Evolutionary conservation across 1,140 invertebrate genomes (phyloP), one percentile per base, ranked within the genome.

Genomic region (Drosophila virilis): DNA sequence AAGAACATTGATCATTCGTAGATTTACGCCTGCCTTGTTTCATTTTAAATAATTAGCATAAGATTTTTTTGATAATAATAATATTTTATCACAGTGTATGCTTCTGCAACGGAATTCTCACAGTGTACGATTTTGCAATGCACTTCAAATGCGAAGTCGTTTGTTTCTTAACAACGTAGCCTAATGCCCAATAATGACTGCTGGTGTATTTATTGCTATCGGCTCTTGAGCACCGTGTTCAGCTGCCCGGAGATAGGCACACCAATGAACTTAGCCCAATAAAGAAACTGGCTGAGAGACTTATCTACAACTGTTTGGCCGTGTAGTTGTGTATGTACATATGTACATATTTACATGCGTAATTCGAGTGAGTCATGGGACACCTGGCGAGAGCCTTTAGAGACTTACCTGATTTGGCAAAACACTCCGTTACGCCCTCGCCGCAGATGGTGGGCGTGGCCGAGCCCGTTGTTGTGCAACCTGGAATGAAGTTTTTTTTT

Each of bases 281-380:
- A 32, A 46, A 33, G 13, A 8, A 15, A 8, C 45, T 33, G 33
- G 32, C 5, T 33, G 13, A 37, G 13, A 37, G 35, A 22, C 57
- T 46, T 45, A 57, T 32, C 38, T 32, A 43, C 12, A 38, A 22
- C 17, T 28, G 22, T 28, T 28, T 46, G 35, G 9, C 8, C 9
- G 8, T 37, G 35, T 37, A 3, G 8, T 8, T 37, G 35, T 37
- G 35, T 50, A 17, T 50, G 1, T 48, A 17, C 17, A 17, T 50
- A 17, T 50, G 1, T 48, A 17, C 17, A 17, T 17, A 6, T 48
- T 48, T 28, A 50, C 46, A 28, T 50, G 12, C 22, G 12, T 28
- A n/a, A 42, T 6, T 42, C 9, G 13, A 4, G 12, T 67, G 70
- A 73, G 9, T 73, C 64, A 73, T 51, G 68, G 43, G 9, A 9